A percentile compares a stretch with the other conserved stretches of the same genome.
phyloP scores from a whole-genome alignment of 2,888 invertebrate species.

The Noctua janthe region DNA sequence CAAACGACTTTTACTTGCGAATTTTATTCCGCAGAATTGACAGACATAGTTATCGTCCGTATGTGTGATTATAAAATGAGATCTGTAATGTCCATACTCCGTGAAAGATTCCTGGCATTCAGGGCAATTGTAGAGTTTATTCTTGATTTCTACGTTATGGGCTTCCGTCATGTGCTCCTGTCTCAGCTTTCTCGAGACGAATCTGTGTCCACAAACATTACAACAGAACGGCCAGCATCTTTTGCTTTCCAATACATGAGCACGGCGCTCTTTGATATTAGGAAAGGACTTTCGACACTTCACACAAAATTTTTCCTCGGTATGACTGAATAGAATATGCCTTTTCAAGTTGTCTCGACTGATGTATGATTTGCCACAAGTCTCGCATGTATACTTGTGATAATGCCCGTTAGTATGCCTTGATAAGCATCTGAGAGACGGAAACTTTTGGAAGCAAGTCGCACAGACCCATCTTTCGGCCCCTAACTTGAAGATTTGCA shows the following conservation, averaged over 20 bases:
- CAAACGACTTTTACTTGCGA: conserved; percentile 77
- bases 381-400: conserved; percentile 76
- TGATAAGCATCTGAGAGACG: conserved; percentile 73
- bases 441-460: conserved; percentile 71
- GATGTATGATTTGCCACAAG: conserved; percentile 78
- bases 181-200: conserved; percentile 70
- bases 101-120: conserved; percentile 72
- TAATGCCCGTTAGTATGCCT: conserved; percentile 77
- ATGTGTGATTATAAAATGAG: conserved; percentile 76
- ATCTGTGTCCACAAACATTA: conserved; percentile 73
- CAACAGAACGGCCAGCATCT: conserved; percentile 77
- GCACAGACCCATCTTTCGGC: conserved; percentile 75
- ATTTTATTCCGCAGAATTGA: conserved; percentile 74
- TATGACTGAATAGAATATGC: conserved; percentile 63
- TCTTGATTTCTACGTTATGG: conserved; percentile 70
- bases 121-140: conserved; percentile 71
- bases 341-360: conserved; percentile 72
- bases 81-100: conserved; percentile 66
- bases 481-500: conserved; percentile 76
- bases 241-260: conserved; percentile 73
- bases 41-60: conserved; percentile 74
- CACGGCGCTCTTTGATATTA: conserved; percentile 54
- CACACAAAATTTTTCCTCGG: conserved; percentile 66
- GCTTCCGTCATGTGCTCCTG: conserved; percentile 70
- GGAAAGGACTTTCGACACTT: conserved; percentile 74